Conservation (phyloP, 2,113 vertebrate species). For the Hemiscyllium ocellatum region DNA sequence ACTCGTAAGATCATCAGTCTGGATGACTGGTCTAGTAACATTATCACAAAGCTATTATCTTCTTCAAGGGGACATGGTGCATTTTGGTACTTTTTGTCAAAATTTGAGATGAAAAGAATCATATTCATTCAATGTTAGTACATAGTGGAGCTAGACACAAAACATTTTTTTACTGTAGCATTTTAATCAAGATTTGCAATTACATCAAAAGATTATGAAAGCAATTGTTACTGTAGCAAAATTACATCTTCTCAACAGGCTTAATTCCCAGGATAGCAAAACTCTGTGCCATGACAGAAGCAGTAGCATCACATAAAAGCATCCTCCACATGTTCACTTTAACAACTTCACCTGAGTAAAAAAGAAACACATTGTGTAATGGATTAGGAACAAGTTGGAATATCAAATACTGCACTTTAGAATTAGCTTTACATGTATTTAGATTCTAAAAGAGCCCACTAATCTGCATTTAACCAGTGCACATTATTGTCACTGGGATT, state of each 20-base stretch:
- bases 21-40: too few species aligned
- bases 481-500: background rate
- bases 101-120: too few species aligned
- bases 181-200: background rate
- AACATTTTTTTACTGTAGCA: background rate
- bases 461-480: background rate
- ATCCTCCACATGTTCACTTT: constrained; percentile 94
- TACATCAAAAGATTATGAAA: background rate
- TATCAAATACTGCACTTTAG: background rate
- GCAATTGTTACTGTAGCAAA: background rate
- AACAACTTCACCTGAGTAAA: constrained; percentile 70
- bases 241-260: constrained; percentile 87
- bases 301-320: constrained; percentile 85
- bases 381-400: background rate
- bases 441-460: background rate
- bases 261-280: constrained; percentile 88
- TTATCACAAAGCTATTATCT: too few species aligned
- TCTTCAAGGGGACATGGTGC: background rate
- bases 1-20: too few species aligned
- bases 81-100: background rate
- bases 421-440: background rate
- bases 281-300: constrained; percentile 82
- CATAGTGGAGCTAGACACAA: too few species aligned
- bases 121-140: too few species aligned
- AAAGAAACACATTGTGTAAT: background rate